Percentiles rank a stretch among this genome's conserved stretches.
Conservation (phyloP, 2,888 invertebrate genomes). For the Fragum whitleyi region DNA sequence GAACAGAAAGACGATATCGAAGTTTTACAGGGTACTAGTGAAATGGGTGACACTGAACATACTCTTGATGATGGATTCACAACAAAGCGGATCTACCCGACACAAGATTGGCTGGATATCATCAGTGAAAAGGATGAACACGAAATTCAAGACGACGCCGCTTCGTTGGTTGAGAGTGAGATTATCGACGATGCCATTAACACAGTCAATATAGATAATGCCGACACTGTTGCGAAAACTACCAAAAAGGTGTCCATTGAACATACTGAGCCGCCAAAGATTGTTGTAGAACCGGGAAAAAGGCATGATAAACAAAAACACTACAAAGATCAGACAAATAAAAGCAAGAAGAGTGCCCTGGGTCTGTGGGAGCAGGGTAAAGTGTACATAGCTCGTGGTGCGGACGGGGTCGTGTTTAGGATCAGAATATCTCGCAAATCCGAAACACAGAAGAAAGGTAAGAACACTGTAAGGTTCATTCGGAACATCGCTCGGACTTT, state of each 20-base stretch:
- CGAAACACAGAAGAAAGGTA: slow-evolving; percentile 1
- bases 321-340: slow-evolving; percentile 27
- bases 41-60: background rate
- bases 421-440: slow-evolving; percentile 42
- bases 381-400: slow-evolving; percentile 46
- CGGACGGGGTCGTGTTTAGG: slow-evolving; percentile 45
- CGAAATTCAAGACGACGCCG: slow-evolving; percentile 18
- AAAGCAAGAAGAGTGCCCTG: slow-evolving; percentile 14
- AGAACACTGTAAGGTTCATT: too few species aligned
- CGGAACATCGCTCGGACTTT: too few species aligned
- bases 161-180: slow-evolving; percentile 51
- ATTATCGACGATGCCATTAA: slow-evolving; percentile 32
- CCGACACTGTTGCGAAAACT: background rate
- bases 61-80: slow-evolving; percentile 6
- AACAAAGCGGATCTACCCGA: background rate
- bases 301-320: slow-evolving; percentile 31
- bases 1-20: background rate
- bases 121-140: slow-evolving; percentile 46
- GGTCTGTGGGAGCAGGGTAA: slow-evolving; percentile 44
- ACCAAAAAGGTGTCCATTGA: slow-evolving; percentile 2
- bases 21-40: background rate
- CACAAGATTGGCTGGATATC: slow-evolving; percentile 48
- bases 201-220: background rate
- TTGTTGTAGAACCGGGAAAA: background rate
- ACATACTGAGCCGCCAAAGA: background rate